Evolutionary conservation across 2,797 vertebrate species (phyloP), one percentile per base, ranked within the genome.

Genomic region (Xenentodon cancila): DNA sequence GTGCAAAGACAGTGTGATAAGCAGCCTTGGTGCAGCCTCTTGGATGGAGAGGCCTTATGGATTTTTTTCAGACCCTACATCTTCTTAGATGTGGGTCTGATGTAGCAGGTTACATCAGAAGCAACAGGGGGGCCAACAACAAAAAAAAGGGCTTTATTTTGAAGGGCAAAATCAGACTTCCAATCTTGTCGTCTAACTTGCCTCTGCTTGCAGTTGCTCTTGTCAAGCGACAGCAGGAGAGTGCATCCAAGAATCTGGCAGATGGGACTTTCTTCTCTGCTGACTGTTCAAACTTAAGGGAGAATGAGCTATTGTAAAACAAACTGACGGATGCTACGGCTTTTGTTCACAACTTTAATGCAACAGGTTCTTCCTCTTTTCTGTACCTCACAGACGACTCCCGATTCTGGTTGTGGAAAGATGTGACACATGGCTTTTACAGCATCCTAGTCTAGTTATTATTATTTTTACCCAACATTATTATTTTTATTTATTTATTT

Each of bases 141-240:
- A 37, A 15, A 5, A 30, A 30, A 13, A 34, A 20, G 20, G 5
- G 13, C 32, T 54, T 77, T 90, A 83, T 61, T 85, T 62, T 88
- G 88, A 80, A 83, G 68, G 30, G 7, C 18, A 0, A 5, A 8
- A 3, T 9, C 6, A 16, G 0, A 21, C 27, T 68, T 85, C 85
- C 71, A 27, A 1, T 45, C 21, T 11, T 1, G 34, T 27, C 15
- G 4, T 7, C 52, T 20, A 50, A 40, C 69, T 80, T 64, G 55
- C 63, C 66, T 18, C 57, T 18, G 53, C 54, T 32, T 9, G 16
- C 60, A 56, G 56, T 25, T 21, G 27, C 61, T 68, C 46, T 15
- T 50, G 62, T 58, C 19, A 48, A 70, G 45, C 62, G 34, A n/a
- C 45, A 45, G 34, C 51, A 34, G 71, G 70, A 53, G 71, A 58